These are phyloP conservation scores for Daphoenositta chrysoptera DNA, from an alignment of 2,113 vertebrate species.

Conservation along the genomic window DNA sequence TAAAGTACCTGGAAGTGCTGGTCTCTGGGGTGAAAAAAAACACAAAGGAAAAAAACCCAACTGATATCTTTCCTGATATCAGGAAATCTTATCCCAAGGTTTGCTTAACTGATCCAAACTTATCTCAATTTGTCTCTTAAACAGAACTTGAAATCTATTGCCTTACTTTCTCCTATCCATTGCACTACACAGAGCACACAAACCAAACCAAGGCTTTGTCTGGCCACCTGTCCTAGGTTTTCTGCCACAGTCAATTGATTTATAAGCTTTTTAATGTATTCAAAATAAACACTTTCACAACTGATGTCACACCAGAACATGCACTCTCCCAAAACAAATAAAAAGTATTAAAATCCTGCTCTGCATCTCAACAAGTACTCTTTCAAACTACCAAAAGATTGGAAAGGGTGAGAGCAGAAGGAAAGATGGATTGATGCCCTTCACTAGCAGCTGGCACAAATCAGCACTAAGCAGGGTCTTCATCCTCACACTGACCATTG, in stretches of 20 bases:
- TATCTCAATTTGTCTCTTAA: neutral
- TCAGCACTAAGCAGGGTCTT: neutral
- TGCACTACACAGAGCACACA: neutral
- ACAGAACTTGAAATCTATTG: neutral
- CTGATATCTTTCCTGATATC: neutral
- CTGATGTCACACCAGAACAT: neutral
- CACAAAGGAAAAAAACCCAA: fast-evolving
- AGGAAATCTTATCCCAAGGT: neutral
- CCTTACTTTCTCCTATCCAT: neutral
- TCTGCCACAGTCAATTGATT: neutral
- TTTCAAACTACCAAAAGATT: neutral
- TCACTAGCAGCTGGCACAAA: neutral
- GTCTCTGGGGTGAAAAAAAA: neutral
- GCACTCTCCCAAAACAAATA: neutral
- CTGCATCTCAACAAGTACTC: neutral
- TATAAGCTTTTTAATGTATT: neutral
- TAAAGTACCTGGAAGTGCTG: neutral
- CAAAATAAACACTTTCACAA: neutral
- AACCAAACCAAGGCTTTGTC: neutral
- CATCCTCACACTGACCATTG: neutral
- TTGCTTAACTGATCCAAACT: neutral
- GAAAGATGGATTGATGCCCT: neutral
- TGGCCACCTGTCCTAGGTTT: neutral
- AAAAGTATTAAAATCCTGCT: neutral
- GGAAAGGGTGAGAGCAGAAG: neutral